phyloP scores from a whole-genome alignment of 2,888 invertebrate genomes.

The Eustalomyia histrio region DNA sequence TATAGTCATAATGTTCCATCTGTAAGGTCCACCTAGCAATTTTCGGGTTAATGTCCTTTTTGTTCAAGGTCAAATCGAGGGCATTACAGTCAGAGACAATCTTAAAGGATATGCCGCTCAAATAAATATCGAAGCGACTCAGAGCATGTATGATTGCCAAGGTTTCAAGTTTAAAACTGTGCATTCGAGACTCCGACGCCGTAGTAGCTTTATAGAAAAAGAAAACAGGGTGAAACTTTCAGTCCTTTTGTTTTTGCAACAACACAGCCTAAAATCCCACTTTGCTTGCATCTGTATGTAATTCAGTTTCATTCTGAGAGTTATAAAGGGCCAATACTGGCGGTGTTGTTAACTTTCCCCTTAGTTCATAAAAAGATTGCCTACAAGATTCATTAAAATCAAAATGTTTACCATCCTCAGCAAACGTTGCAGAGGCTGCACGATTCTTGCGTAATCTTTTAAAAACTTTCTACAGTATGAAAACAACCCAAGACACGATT shows the following conservation, averaged over 20 bases:
- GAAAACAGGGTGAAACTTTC: constrained; percentile 34
- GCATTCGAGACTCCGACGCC: too few species aligned
- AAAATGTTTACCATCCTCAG: constrained; percentile 20
- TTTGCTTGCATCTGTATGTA: constrained; percentile 69
- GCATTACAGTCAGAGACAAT: constrained; percentile 56
- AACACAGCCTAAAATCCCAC: constrained; percentile 33
- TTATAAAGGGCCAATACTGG: too few species aligned
- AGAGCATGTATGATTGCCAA: constrained; percentile 68
- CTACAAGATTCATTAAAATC: constrained; percentile 32
- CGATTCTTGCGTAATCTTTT: constrained; percentile 53
- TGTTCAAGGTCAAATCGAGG: constrained; percentile 29
- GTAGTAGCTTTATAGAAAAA: constrained; percentile 51
- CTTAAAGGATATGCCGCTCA: constrained; percentile 40
- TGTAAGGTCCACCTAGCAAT: too few species aligned
- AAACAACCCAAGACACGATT: constrained; percentile 56
- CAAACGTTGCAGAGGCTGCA: constrained; percentile 42
- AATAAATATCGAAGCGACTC: constrained; percentile 56
- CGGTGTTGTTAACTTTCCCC: too few species aligned
- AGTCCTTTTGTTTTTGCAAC: constrained; percentile 33
- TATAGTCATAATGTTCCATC: constrained; percentile 71
- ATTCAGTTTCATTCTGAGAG: constrained; percentile 56
- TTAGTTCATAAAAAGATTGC: constrained; percentile 26
- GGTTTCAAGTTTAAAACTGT: constrained; percentile 71
- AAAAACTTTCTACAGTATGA: constrained; percentile 58
- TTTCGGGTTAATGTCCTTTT: constrained; percentile 59